Conservation (phyloP, 2,888 invertebrate genomes). For the Eristalinus aeneus region DNA sequence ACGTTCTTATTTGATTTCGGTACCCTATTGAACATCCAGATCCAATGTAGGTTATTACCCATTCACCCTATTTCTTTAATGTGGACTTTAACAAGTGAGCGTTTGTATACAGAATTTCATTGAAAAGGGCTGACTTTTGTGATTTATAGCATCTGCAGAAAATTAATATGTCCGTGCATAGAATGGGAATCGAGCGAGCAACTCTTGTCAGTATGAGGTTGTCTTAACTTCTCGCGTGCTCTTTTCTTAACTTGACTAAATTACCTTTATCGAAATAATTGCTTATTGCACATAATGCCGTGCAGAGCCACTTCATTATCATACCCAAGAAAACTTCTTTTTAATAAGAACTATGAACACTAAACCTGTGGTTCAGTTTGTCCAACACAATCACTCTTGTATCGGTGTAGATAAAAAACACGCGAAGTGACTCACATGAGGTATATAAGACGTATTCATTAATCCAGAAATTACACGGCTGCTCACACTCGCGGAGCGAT, state of each 20-base stretch:
- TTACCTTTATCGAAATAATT: conserved; percentile 7
- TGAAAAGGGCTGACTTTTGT: conserved; percentile 31
- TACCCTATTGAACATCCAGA: conserved; percentile 30
- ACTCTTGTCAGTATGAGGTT: neutral
- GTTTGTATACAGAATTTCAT: conserved; percentile 24
- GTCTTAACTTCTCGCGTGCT: conserved; percentile 6
- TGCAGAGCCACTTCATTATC: neutral
- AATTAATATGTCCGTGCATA: conserved; percentile 42
- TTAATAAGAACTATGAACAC: neutral
- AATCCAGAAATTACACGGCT: neutral
- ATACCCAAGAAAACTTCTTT: neutral
- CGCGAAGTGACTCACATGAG: neutral
- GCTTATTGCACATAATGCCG: neutral
- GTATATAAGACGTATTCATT: neutral
- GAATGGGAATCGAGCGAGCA: neutral
- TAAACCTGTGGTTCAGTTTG: neutral
- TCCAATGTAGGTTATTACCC: conserved; percentile 6
- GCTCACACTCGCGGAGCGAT: neutral
- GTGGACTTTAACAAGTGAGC: conserved; percentile 17
- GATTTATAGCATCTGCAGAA: conserved; percentile 64
- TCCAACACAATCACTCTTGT: neutral
- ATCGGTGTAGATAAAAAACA: neutral
- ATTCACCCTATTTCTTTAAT: conserved; percentile 8
- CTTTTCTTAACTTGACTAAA: neutral
- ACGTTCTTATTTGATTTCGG: conserved; percentile 18